Evolutionary conservation across 1,140 invertebrate species (phyloP), one percentile per base, ranked within the genome.

Genomic region (Bombyx mori): DNA sequence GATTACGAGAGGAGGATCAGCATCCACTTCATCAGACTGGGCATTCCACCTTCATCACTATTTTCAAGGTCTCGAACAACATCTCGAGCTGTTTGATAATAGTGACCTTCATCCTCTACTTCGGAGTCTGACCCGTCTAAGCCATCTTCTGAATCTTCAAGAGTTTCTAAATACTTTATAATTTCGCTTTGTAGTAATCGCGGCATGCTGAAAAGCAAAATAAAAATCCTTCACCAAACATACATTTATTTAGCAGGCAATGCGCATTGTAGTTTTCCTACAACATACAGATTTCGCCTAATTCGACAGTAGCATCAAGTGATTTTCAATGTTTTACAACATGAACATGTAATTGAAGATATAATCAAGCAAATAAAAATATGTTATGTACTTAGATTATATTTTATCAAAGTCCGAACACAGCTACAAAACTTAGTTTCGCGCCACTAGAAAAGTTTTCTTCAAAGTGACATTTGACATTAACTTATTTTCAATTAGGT

Each of bases 341-440:
- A 53, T 53, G 12, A 53, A 43, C 52, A 53, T 53, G 9, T 44
- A 53, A 53, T 53, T 53, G 52, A 53, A 53, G 52, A 53, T 53
- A 53, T 53, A 53, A 53, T 53, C 52, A 53, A 53, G 52, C 52
- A 53, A 53, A 53, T 53, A 53, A 53, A 53, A 53, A 53, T 53
- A 44, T 53, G 52, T 53, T 53, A 43, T 53, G n/a, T 53, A 53
- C 52, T 53, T 53, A 53, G 35, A 53, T 53, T 53, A 53, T 53
- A 53, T 53, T 56, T 46, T 53, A 52, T 53, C 48, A 55, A 18
- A 53, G n/a, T 43, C 64, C 65, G 65, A 72, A 72, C 70, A 72
- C 70, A 67, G 67, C 67, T 72, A 51, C 65, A 69, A 72, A 72
- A 72, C 65, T 72, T 69, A 67, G 70, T 72, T 69, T 69, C 67